These are phyloP conservation scores for Periparus ater DNA, from an alignment of 2,797 vertebrate species.

Conservation along the genomic window DNA sequence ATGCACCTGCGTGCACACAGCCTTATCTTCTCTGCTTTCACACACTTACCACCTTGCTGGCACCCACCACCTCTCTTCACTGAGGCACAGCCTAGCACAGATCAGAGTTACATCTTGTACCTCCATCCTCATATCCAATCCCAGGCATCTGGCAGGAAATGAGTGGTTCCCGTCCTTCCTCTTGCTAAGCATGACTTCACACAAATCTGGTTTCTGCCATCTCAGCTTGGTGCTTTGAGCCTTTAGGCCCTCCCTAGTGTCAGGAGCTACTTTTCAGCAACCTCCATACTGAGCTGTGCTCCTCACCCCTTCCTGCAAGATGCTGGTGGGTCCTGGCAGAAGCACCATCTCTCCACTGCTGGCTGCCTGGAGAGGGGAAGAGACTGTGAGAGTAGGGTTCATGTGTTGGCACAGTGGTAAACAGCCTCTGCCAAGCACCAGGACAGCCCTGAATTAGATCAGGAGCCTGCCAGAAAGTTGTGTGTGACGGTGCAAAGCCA, in stretches of 20 bases:
- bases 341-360: background rate
- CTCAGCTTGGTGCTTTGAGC: background rate
- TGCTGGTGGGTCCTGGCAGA: background rate
- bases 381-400: background rate
- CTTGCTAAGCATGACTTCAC: background rate
- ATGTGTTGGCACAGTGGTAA: fast-evolving
- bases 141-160: background rate
- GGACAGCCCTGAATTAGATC: background rate
- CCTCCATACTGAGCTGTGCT: background rate
- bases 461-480: fast-evolving
- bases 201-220: background rate
- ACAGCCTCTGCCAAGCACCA: background rate
- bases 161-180: background rate
- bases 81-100: background rate
- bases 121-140: background rate
- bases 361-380: fast-evolving
- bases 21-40: background rate
- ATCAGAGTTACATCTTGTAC: background rate
- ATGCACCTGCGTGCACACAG: fast-evolving
- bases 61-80: background rate
- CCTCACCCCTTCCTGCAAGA: background rate
- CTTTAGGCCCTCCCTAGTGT: background rate
- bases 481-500: background rate
- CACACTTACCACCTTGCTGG: background rate
- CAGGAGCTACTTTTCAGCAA: background rate